Base-by-base conservation (phyloP, 2,888 invertebrate species). In the Rotaria socialis region DNA sequence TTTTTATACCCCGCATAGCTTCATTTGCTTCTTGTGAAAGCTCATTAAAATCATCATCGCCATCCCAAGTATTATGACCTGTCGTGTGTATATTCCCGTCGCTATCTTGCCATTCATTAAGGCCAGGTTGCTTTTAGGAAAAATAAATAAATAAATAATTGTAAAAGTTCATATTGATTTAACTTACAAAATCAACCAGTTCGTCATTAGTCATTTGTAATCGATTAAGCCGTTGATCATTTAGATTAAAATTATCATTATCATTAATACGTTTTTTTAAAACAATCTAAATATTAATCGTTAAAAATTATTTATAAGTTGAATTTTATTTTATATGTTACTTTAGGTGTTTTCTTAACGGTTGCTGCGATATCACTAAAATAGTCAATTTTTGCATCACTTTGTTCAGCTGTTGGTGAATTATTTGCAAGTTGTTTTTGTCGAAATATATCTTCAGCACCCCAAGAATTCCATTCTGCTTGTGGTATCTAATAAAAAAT, bases 391-490 rank as follows among this genome's bases (percentile, higher is more conserved):
- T 67, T 11, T 35, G 35, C 67, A 35, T 67, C 67, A 19, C 19
- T 67, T 14, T 4, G 35, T 4, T 19, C 35, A 35, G 14, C 35
- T 19, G 3, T 41, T 19, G 35, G 67, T 19, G 67, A 67, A 41
- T 67, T 16, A 67, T 67, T 67, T 67, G 14, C 10, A 14, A 5
- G 2, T 67, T 27, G 14, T 14, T 67, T 35, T 67, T 67, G 67
- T 6, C 67, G 67, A 67, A 67, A 67, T 19, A 67, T 67, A 67
- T 67, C 67, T 19, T 67, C 35, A 35, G 35, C 27, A 67, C 67
- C 67, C 67, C 67, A 67, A 41, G 67, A 67, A 41, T 67, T 67
- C 67, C 67, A 67, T 67, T 67, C 27, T 35, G 67, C 16, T 67
- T 10, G 10, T 67, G 67, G 67, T 67, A 35, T 19, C 67, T 67